These are phyloP conservation scores for Rhizoglyphus robini DNA, from an alignment of 1,140 invertebrate genomes.

Conservation along the genomic window DNA sequence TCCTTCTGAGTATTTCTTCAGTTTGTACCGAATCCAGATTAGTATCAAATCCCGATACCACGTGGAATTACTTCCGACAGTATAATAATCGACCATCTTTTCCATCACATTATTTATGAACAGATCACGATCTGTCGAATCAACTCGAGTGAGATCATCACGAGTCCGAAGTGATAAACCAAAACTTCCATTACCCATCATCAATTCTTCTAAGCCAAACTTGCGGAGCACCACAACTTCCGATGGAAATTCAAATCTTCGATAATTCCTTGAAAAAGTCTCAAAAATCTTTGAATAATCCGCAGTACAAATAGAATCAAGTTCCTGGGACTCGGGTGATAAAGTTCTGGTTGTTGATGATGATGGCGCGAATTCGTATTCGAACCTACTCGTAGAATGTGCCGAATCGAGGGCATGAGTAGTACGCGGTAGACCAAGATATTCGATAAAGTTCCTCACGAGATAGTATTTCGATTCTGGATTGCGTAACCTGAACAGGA, in stretches of 20 bases:
- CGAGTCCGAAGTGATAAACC: not conserved
- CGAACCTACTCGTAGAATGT: not conserved
- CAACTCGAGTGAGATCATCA: not conserved
- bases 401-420: not conserved
- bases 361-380: not conserved
- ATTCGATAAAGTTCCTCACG: constrained; percentile 31
- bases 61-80: not conserved
- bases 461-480: constrained; percentile 30
- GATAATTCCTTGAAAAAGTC: too few relatives aligned
- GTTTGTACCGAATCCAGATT: constrained; percentile 15
- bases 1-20: not conserved
- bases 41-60: not conserved
- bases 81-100: not conserved
- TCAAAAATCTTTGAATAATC: too few relatives aligned
- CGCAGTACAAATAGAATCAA: too few relatives aligned
- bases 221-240: not conserved
- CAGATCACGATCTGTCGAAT: not conserved
- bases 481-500: constrained; percentile 30
- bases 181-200: not conserved
- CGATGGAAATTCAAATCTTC: not conserved
- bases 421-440: constrained; percentile 30
- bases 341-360: not conserved
- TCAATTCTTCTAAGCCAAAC: not conserved
- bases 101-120: constrained; percentile 1
- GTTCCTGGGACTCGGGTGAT: too few relatives aligned